Conservation (phyloP, 2,888 invertebrate species). For the Chrysodeixis includens region DNA sequence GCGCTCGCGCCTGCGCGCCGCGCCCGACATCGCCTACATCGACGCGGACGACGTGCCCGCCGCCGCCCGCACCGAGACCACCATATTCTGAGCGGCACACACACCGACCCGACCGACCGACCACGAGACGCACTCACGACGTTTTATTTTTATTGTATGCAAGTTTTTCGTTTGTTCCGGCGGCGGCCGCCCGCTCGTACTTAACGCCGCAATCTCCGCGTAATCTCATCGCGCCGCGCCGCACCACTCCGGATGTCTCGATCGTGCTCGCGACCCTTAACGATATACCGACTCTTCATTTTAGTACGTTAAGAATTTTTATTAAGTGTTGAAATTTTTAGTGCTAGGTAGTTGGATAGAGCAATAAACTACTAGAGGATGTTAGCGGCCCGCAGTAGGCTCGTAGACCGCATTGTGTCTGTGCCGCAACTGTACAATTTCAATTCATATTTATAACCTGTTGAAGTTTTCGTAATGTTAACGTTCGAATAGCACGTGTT, state of each 20-base stretch:
- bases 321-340: constrained; percentile 83
- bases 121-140: constrained; percentile 51
- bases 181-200: constrained; percentile 67
- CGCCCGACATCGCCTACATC: constrained; percentile 95
- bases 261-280: constrained; percentile 58
- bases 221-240: constrained; percentile 61
- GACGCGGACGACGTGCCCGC: constrained; percentile 91
- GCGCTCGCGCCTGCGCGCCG: constrained; percentile 94
- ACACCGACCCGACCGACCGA: constrained; percentile 46
- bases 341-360: constrained; percentile 80
- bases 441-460: constrained; percentile 65
- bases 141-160: constrained; percentile 62
- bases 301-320: constrained; percentile 72
- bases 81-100: constrained; percentile 75
- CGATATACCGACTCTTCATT: constrained; percentile 69
- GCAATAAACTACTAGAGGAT: constrained; percentile 69
- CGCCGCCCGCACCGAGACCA: constrained; percentile 79
- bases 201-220: constrained; percentile 70
- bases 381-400: constrained; percentile 69
- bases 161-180: constrained; percentile 56
- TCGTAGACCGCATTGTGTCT: constrained; percentile 62
- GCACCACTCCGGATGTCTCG: constrained; percentile 53
- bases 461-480: constrained; percentile 64
- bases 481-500: constrained; percentile 54
- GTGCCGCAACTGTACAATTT: constrained; percentile 56